A percentile compares a stretch with the other conserved stretches of the same genome.
Conservation (phyloP, 2,888 invertebrate species). For the Rhabditoides inermis region DNA sequence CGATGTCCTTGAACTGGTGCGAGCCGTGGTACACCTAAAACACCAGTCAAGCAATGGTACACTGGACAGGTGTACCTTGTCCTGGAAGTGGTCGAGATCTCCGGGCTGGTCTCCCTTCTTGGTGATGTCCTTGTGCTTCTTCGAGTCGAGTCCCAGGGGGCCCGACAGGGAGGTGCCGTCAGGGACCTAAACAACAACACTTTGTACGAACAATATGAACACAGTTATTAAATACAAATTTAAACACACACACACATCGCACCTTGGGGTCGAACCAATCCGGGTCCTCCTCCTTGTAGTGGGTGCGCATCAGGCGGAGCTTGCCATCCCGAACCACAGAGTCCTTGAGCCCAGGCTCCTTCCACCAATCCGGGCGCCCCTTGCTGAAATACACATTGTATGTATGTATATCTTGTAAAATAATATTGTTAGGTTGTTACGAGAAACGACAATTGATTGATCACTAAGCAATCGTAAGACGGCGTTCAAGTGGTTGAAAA, state of each 20-base stretch:
- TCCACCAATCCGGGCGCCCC: constrained; percentile 47
- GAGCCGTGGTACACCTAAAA: constrained; percentile 33
- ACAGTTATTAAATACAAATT: neutral
- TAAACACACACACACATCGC: too few species aligned
- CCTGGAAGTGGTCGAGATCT: constrained; percentile 37
- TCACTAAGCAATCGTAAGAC: too few species aligned
- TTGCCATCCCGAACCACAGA: constrained; percentile 22
- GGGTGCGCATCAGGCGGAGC: constrained; percentile 17
- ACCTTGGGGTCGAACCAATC: constrained; percentile 38
- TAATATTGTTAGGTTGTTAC: too few species aligned
- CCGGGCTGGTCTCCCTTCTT: constrained; percentile 42
- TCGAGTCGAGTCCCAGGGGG: constrained; percentile 41
- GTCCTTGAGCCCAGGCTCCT: constrained; percentile 35
- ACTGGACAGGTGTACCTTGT: constrained; percentile 27
- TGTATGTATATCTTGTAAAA: too few species aligned
- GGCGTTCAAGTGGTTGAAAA: too few species aligned
- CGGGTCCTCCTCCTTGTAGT: constrained; percentile 35
- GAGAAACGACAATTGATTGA: too few species aligned
- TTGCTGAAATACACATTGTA: constrained; percentile 22
- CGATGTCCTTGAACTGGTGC: constrained; percentile 45
- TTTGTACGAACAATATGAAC: neutral
- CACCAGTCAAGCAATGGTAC: neutral
- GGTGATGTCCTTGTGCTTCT: constrained; percentile 27
- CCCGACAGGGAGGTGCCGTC: constrained; percentile 49
- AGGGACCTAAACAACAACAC: constrained; percentile 22